These are phyloP conservation scores for Dilophus febrilis DNA, from an alignment of 2,888 invertebrate genomes.

Conservation along the genomic window DNA sequence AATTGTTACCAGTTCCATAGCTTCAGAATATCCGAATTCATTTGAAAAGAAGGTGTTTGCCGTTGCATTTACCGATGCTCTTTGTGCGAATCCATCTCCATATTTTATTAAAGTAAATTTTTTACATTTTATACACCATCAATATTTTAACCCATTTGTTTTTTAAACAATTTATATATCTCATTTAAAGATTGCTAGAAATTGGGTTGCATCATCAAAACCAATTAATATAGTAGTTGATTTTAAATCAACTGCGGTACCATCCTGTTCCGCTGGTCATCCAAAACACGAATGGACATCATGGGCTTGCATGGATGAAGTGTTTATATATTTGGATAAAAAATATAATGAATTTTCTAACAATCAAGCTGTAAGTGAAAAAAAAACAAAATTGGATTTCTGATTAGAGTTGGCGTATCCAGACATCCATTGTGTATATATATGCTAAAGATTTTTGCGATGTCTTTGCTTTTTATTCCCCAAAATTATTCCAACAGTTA, in stretches of 20 bases:
- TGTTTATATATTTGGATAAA: constrained; percentile 41
- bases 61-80: constrained; percentile 61
- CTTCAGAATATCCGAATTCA: constrained; percentile 34
- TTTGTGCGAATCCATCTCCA: constrained; percentile 28
- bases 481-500: no score
- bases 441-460: no score
- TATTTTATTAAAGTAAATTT: background rate
- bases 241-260: constrained; percentile 33
- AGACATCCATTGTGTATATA: no score
- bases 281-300: constrained; percentile 55
- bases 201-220: constrained; percentile 42
- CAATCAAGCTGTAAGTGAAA: no score
- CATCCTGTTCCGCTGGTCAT: constrained; percentile 46
- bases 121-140: background rate
- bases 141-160: background rate
- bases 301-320: constrained; percentile 42
- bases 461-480: no score
- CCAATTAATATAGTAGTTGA: constrained; percentile 36
- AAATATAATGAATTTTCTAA: no score
- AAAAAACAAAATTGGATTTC: no score
- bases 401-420: no score
- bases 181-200: constrained; percentile 33
- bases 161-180: background rate
- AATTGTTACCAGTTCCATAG: constrained; percentile 41
- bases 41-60: constrained; percentile 52